These are phyloP conservation scores for Platichthys stellatus DNA, from an alignment of 2,113 vertebrate genomes.

Conservation along the genomic window DNA sequence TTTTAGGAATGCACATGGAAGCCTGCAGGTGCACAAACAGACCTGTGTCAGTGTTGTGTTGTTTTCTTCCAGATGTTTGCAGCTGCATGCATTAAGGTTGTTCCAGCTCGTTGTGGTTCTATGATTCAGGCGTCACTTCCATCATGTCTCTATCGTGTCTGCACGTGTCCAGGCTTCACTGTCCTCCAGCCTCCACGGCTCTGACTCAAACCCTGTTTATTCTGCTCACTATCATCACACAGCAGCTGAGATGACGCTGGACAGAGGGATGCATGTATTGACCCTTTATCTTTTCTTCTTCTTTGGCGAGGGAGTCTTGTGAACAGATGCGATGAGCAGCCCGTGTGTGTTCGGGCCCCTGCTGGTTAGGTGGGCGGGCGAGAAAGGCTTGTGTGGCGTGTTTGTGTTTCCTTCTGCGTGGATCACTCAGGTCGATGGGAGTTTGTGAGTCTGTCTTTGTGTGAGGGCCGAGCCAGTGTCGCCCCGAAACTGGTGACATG, in stretches of 20 bases:
- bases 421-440: constrained; percentile 37
- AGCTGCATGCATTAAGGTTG: neutral
- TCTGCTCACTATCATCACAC: neutral
- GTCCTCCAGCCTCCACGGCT: neutral
- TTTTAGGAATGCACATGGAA: neutral
- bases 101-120: too few species aligned
- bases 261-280: constrained; percentile 13
- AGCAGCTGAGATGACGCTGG: constrained; percentile 3
- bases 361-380: constrained; percentile 65
- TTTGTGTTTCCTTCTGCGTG: constrained; percentile 32
- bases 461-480: constrained; percentile 6
- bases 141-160: neutral
- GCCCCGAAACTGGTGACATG: constrained; percentile 43
- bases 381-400: constrained; percentile 50
- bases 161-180: neutral
- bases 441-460: constrained; percentile 2
- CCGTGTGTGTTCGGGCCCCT: constrained; percentile 57
- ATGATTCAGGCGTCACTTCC: too few species aligned
- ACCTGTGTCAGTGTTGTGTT: too few species aligned
- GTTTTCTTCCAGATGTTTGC: neutral
- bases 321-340: constrained; percentile 78
- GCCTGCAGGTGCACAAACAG: neutral
- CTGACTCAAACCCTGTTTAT: neutral
- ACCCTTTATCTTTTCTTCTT: neutral
- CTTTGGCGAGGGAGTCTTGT: constrained; percentile 42